Evolutionary conservation across 2,113 vertebrate genomes (phyloP), one percentile per base, ranked within the genome.

Genomic region (Nerophis lumbriciformis): DNA sequence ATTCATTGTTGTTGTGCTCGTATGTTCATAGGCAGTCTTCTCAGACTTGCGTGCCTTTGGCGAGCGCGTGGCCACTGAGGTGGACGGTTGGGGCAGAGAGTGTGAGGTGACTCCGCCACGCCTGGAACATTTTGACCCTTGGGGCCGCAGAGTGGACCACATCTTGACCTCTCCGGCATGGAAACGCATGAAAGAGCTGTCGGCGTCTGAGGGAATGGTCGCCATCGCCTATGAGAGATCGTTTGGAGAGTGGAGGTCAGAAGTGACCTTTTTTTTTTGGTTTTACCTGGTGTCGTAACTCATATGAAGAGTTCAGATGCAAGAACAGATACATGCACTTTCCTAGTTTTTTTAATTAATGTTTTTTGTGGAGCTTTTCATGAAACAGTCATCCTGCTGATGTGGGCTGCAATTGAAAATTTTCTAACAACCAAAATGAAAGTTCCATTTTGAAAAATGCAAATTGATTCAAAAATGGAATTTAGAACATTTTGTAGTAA

Each of bases 111-210:
- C 76, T 36, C 90, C 88, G 1, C 93, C 93, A 0, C 73, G 59
- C 3, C 71, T 95, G 66, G 80, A 48, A 63, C 89, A 88, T 38
- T 92, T 87, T 7, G 77, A 92, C 37, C 81, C 92, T 1, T 91
- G 89, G 89, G 93, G 92, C 1, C 63, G 0, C 15, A 78, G 90
- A 1, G 75, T 89, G 47, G 91, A 94, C 82, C 82, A 59, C 53
- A 92, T 94, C 4, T 5, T 87, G 68, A 93, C 91, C 62, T 93
- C 88, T 38, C 68, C 72, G 0, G 91, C 91, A 0, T 93, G 92
- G 94, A 88, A 82, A 57, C 85, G 71, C 49, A 88, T 95, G 80
- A 94, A 94, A 51, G 88, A 84, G 42, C 75, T 92, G 5, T 90
- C 88, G 0, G 92, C 90, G 1, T 80, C 92, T 56, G 89, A 93